Percentiles rank a stretch among this genome's conserved stretches.
These are phyloP conservation scores for Crotalus horridus DNA, from an alignment of 2,113 vertebrate species.

Conservation along the genomic window DNA sequence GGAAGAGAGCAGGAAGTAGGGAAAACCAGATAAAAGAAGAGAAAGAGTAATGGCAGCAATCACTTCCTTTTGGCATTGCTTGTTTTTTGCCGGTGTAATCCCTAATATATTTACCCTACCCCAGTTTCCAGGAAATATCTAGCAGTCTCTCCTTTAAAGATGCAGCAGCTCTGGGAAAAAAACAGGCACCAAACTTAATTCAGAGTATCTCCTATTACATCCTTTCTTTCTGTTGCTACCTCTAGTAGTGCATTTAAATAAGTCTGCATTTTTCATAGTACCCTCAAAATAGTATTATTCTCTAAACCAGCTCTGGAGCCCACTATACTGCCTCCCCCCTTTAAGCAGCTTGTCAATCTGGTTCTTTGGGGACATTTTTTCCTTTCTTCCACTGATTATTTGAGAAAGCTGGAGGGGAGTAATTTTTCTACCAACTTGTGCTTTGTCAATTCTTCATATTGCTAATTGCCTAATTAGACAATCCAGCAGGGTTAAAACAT, in stretches of 20 bases:
- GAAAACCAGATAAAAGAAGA: background rate
- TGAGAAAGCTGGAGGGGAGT: slow-evolving; percentile 27
- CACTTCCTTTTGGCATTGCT: background rate
- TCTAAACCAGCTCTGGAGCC: background rate
- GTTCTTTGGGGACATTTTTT: background rate
- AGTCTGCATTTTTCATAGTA: background rate
- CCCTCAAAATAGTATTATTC: background rate
- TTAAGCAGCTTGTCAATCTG: background rate
- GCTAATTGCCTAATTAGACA: slow-evolving; percentile 59
- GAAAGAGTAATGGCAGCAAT: background rate
- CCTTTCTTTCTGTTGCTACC: background rate
- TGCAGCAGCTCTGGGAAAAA: background rate
- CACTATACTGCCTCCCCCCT: background rate
- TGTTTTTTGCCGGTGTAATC: background rate
- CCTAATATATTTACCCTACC: background rate
- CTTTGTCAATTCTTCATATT: slow-evolving; percentile 49
- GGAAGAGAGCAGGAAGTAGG: background rate
- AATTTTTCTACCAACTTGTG: slow-evolving; percentile 23
- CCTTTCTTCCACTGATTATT: background rate
- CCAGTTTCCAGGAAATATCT: background rate
- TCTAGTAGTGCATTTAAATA: background rate
- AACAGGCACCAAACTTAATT: background rate
- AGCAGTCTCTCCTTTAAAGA: background rate
- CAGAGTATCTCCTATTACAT: background rate
- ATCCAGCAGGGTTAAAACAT: slow-evolving; percentile 43